phyloP scores from a whole-genome alignment of 2,888 invertebrate genomes.

The Charanyca ferruginea region DNA sequence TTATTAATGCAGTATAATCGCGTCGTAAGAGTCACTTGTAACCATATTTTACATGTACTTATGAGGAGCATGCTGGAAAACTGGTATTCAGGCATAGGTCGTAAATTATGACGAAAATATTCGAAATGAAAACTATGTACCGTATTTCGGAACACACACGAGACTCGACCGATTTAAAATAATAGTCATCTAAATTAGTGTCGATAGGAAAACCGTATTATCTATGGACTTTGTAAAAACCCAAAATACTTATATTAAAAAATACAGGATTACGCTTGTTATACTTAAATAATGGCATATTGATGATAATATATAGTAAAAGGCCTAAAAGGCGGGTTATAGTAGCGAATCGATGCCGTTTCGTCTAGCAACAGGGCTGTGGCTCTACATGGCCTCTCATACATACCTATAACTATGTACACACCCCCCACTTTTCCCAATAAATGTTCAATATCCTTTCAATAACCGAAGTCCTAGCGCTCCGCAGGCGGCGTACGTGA shows the following conservation, averaged over 20 bases:
- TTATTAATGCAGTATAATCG: slow-evolving; percentile 32
- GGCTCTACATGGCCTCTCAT: slow-evolving; percentile 71
- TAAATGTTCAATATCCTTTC: slow-evolving; percentile 68
- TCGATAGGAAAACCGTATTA: slow-evolving; percentile 34
- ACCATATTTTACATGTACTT: slow-evolving; percentile 9
- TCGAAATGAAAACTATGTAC: background rate
- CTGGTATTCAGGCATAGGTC: slow-evolving; percentile 5
- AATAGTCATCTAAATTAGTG: slow-evolving; percentile 37
- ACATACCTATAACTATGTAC: slow-evolving; percentile 68
- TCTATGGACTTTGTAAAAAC: slow-evolving; percentile 28
- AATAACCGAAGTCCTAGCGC: slow-evolving; percentile 49
- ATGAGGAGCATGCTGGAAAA: background rate
- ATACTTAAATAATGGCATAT: slow-evolving; percentile 39
- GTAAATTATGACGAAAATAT: slow-evolving; percentile 24
- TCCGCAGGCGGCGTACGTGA: slow-evolving; percentile 64
- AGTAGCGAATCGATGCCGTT: slow-evolving; percentile 82
- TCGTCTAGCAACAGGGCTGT: slow-evolving; percentile 86
- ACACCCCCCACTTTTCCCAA: slow-evolving; percentile 66
- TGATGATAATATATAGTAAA: slow-evolving; percentile 53
- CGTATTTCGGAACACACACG: slow-evolving; percentile 13
- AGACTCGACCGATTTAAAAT: slow-evolving; percentile 39
- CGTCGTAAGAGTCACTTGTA: slow-evolving; percentile 7
- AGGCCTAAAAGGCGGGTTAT: slow-evolving; percentile 60
- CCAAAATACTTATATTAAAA: slow-evolving; percentile 32
- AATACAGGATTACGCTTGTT: slow-evolving; percentile 44